Conservation (phyloP, 2,797 vertebrate species). For the Hemitrygon akajei region DNA sequence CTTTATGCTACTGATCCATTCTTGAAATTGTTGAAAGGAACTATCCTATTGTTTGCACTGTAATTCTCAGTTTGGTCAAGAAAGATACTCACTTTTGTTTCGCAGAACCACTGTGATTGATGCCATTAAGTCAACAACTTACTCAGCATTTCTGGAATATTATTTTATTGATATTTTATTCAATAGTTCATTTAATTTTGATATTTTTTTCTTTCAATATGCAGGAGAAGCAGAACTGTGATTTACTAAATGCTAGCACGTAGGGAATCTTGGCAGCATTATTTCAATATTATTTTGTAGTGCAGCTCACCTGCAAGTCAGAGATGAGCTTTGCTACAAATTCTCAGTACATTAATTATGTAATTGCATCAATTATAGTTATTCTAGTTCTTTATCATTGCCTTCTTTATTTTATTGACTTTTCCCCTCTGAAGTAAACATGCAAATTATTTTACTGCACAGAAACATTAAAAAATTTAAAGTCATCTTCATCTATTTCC, state of each 20-base stretch:
- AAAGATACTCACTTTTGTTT: background rate
- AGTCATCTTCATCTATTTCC: background rate
- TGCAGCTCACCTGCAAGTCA: background rate
- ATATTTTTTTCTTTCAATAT: background rate
- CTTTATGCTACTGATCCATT: background rate
- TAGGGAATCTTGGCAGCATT: background rate
- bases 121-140: background rate
- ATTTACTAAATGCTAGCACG: background rate
- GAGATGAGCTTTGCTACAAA: background rate
- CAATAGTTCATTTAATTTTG: background rate
- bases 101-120: background rate
- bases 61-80: background rate
- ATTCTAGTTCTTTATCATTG: background rate
- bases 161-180: background rate
- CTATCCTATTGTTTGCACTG: background rate
- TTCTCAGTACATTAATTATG: no score
- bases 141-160: background rate
- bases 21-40: background rate
- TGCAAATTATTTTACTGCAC: background rate
- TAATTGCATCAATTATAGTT: background rate
- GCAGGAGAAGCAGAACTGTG: background rate
- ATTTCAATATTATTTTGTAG: background rate
- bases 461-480: background rate
- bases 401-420: background rate
- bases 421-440: background rate